Evolutionary conservation across 2,888 invertebrate genomes (phyloP).

Genomic region (Encarsia formosa): DNA sequence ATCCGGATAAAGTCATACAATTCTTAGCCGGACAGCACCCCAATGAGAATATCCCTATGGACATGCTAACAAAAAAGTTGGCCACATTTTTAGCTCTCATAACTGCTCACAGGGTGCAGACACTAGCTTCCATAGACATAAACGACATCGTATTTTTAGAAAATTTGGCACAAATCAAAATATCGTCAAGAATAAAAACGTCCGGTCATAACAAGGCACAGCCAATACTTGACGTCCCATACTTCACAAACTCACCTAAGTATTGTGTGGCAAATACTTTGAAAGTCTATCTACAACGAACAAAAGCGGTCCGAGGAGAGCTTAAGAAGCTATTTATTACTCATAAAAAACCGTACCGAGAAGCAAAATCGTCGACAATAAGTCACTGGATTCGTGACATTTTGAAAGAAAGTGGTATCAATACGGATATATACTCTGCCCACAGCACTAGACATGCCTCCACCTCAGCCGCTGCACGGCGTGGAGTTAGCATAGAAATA

Average conservation of each 20-base stretch:
- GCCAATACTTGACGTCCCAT: too few relatives aligned
- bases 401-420: constrained; percentile 5
- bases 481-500: constrained; percentile 10
- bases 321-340: constrained; percentile 4
- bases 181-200: background rate
- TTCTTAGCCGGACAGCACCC: background rate
- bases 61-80: background rate
- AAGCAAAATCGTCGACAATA: too few relatives aligned
- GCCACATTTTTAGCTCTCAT: too few relatives aligned
- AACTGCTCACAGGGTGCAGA: background rate
- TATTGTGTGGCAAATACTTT: too few relatives aligned
- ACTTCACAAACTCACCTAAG: background rate
- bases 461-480: constrained; percentile 16
- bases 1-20: background rate
- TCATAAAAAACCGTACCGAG: too few relatives aligned
- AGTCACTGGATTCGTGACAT: constrained; percentile 14
- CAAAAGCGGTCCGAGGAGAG: constrained; percentile 3
- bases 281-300: constrained; percentile 10
- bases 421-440: constrained; percentile 2
- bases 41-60: background rate
- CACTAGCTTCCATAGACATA: background rate
- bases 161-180: background rate
- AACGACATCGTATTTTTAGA: background rate
- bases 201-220: background rate
- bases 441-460: constrained; percentile 20